Conservation (phyloP, 1,140 invertebrate species). For the Papilio dardanus region DNA sequence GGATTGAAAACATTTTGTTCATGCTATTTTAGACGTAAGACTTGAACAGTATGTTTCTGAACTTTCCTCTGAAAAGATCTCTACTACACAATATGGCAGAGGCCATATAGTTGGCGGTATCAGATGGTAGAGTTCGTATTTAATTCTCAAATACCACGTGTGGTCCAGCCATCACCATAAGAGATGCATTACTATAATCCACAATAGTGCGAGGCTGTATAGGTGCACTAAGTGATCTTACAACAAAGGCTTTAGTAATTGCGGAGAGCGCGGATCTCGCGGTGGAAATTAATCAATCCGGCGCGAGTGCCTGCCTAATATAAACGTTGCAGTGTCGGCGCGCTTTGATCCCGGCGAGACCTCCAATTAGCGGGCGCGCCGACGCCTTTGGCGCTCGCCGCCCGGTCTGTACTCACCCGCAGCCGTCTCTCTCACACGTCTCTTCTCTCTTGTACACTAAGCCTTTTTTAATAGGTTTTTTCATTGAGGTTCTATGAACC, state of each 20-base stretch:
- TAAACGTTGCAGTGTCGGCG: conserved; percentile 73
- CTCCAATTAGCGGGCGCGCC: conserved; percentile 77
- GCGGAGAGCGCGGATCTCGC: conserved; percentile 68
- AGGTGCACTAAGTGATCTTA: conserved; percentile 41
- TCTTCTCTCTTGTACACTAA: conserved; percentile 45
- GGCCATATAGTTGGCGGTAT: too few species aligned
- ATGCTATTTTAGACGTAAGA: too few species aligned
- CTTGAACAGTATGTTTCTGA: too few species aligned
- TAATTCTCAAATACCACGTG: background rate
- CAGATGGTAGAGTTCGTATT: too few species aligned
- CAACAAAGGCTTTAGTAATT: conserved; percentile 74
- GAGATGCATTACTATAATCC: conserved; percentile 21
- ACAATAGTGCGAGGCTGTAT: background rate
- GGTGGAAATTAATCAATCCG: conserved; percentile 76
- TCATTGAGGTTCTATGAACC: conserved; percentile 4
- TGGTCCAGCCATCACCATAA: conserved; percentile 16
- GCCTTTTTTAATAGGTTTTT: conserved; percentile 36
- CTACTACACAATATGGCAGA: too few species aligned
- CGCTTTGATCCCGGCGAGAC: conserved; percentile 69
- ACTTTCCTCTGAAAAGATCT: too few species aligned
- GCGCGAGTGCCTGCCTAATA: conserved; percentile 75
- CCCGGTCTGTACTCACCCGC: conserved; percentile 57
- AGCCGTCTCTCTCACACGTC: conserved; percentile 52
- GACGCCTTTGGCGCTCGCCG: conserved; percentile 76
- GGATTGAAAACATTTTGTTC: too few species aligned